Evolutionary conservation across 2,797 vertebrate species (phyloP), one percentile per base, ranked within the genome.

Genomic region (Gymnothorax javanicus): DNA sequence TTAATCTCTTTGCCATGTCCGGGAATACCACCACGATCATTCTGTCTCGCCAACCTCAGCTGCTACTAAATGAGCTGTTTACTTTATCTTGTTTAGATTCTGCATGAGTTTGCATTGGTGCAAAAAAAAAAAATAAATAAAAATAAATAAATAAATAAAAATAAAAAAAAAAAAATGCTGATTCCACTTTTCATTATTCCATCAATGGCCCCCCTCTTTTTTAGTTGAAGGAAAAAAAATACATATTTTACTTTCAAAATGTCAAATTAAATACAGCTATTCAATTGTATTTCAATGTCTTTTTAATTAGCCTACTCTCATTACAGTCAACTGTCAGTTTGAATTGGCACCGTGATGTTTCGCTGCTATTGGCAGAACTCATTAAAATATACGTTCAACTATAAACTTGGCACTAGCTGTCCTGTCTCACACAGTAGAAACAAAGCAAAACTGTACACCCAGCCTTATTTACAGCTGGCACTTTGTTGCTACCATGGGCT

Each of bases 41-140:
- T 4, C 73, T 15, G 5, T 81, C 77, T 56, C 77, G 52, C 52
- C 77, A 56, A 54, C 77, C 77, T 81, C 77, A 81, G 77, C 77
- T 54, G 75, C 15, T 81, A 17, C 77, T 11, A 81, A 81, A 81
- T 56, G 50, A 81, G 50, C 17, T n/a, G 50, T 81, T 81, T 81
- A 54, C 77, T 81, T 56, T 17, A 56, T 81, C 50, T 12, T 7
- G 12, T 79, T 79, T 20, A 81, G 56, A 56, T 50, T 81, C 56
- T 23, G 50, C 20, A 20, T 17, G 15, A 54, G 77, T 81, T 81
- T 27, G 17, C 23, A 50, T 50, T 17, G 3, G 77, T 3, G n/a
- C 17, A n/a, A 54, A 81, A 81, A 23, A 13, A 64, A 64, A 71
- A 25, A 23, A 7, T 5, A 9, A n/a, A n/a, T n/a, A n/a, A n/a